phyloP scores from a whole-genome alignment of 2,797 vertebrate genomes.

The Danio kyathit region DNA sequence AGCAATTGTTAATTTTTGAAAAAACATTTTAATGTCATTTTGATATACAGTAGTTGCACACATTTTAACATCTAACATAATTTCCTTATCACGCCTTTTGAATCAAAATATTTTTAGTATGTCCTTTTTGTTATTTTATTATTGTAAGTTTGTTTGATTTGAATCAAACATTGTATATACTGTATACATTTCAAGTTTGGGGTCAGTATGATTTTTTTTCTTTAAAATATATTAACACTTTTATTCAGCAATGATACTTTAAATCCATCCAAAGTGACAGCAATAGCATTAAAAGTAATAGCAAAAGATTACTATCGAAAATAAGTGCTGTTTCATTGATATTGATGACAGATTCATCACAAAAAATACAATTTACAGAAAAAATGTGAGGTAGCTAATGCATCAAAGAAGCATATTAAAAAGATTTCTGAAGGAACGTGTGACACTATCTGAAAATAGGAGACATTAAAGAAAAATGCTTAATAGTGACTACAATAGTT shows the following conservation, averaged over 20 bases:
- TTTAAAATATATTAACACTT: neutral
- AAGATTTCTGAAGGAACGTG: neutral
- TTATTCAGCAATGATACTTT: neutral
- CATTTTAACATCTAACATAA: no score
- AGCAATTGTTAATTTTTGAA: no score
- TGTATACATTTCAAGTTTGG: neutral
- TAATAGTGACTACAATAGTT: no score
- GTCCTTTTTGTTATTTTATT: neutral
- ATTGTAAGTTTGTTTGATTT: no score
- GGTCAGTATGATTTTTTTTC: neutral
- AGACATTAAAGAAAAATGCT: no score
- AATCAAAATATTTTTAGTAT: no score
- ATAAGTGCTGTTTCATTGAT: neutral
- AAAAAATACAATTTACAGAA: neutral
- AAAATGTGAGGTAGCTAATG: neutral
- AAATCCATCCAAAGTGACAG: neutral
- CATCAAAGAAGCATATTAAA: neutral
- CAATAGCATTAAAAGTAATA: neutral
- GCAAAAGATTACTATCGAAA: neutral
- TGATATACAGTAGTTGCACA: no score
- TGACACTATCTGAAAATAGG: neutral
- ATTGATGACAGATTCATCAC: neutral
- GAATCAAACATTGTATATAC: neutral
- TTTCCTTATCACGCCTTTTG: no score
- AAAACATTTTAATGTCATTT: no score